A percentile compares a stretch with the other conserved stretches of the same genome.
These are phyloP conservation scores for Polydrusus pterygomalis DNA, from an alignment of 2,888 invertebrate species.

Conservation along the genomic window DNA sequence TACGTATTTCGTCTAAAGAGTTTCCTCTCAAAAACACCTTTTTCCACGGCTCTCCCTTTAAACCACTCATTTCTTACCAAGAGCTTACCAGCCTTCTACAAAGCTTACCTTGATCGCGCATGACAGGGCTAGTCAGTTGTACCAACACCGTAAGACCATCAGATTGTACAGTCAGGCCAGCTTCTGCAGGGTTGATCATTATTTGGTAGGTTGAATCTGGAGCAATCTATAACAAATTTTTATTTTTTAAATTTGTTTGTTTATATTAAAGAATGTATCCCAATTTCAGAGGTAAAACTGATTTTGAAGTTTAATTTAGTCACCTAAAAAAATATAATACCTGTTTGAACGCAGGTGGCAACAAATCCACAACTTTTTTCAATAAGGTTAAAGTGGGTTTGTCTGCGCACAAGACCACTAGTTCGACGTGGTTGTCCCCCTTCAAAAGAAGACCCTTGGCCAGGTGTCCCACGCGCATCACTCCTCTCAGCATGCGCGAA, in stretches of 20 bases:
- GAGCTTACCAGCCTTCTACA: neutral
- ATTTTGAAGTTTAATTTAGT: neutral
- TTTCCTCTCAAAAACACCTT: slow-evolving; percentile 31
- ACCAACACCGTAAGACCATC: slow-evolving; percentile 88
- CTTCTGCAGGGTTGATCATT: slow-evolving; percentile 88
- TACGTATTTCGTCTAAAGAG: neutral
- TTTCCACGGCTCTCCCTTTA: slow-evolving; percentile 15
- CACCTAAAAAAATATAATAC: slow-evolving; percentile 15
- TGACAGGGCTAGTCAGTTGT: slow-evolving; percentile 93
- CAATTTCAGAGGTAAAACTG: no score
- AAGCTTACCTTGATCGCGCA: slow-evolving; percentile 85
- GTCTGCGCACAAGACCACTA: slow-evolving; percentile 96
- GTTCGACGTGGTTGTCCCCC: slow-evolving; percentile 91
- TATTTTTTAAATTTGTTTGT: neutral
- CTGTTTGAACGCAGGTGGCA: slow-evolving; percentile 85
- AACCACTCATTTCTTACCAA: slow-evolving; percentile 27
- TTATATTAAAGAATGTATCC: neutral
- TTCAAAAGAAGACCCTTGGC: slow-evolving; percentile 92
- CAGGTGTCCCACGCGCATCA: slow-evolving; percentile 95
- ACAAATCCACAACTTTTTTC: slow-evolving; percentile 85
- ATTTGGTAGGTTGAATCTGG: slow-evolving; percentile 89
- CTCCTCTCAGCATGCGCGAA: slow-evolving; percentile 89
- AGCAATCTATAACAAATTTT: slow-evolving; percentile 72
- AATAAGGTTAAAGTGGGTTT: slow-evolving; percentile 93
- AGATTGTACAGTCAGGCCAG: slow-evolving; percentile 89